Conservation (phyloP, 1,140 invertebrate genomes). For the Zaprionus tsacasi region DNA sequence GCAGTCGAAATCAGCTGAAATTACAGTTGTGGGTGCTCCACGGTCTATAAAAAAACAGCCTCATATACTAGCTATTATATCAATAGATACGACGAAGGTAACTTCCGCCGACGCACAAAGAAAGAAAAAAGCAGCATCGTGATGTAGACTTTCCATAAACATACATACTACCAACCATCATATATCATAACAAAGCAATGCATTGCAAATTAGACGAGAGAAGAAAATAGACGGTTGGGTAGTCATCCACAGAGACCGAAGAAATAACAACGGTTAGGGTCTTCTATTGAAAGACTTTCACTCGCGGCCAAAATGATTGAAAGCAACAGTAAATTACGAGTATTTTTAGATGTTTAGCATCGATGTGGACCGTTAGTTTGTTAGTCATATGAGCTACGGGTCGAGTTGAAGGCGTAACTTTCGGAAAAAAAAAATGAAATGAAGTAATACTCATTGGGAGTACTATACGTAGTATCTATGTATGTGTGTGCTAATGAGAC, state of each 20-base stretch:
- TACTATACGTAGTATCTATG: not conserved
- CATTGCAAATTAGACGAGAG: slow-evolving; percentile 51
- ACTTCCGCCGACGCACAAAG: slow-evolving; percentile 20
- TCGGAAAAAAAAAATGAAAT: not conserved
- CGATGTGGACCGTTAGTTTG: slow-evolving; percentile 55
- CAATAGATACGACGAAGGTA: slow-evolving; percentile 17
- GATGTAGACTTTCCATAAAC: slow-evolving; percentile 31
- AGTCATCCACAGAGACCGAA: slow-evolving; percentile 48
- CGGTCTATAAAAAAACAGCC: slow-evolving; percentile 16
- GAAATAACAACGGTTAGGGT: slow-evolving; percentile 31
- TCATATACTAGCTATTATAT: not conserved
- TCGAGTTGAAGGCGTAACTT: slow-evolving; percentile 20
- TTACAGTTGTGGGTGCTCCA: slow-evolving; percentile 7
- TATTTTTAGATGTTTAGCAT: slow-evolving; percentile 54
- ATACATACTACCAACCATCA: slow-evolving; percentile 7
- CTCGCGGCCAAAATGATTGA: slow-evolving; percentile 65
- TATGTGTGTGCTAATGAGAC: slow-evolving; percentile 1
- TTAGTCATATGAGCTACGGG: slow-evolving; percentile 18
- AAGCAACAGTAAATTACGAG: slow-evolving; percentile 68
- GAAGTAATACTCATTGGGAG: slow-evolving; percentile 32
- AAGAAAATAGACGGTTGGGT: slow-evolving; percentile 42
- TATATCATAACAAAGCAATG: slow-evolving; percentile 21
- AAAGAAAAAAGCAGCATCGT: slow-evolving; percentile 8
- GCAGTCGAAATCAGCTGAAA: not conserved
- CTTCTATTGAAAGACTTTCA: slow-evolving; percentile 63